Evolutionary conservation across 1,140 invertebrate species (phyloP), one percentile per base, ranked within the genome.

Genomic region (Eciton burchellii): DNA sequence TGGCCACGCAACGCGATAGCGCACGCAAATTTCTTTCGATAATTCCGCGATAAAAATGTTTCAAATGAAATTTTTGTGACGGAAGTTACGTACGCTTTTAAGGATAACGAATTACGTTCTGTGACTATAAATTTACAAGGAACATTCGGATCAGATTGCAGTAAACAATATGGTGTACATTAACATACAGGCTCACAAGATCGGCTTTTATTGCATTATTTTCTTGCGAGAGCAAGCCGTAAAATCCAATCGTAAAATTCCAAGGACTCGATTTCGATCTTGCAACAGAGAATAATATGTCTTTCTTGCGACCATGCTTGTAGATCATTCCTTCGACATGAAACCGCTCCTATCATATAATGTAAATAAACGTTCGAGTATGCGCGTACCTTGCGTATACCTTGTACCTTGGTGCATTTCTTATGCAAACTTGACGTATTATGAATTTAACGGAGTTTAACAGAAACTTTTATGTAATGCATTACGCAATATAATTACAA

Each of bases 341-440:
- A 9, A 35, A 49, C 29, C 8, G 3, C 4, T 41, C 35, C 3
- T 82, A 82, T 82, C 49, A 59, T 16, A 21, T 59, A 63, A 63
- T 5, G 79, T 35, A 65, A 82, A 82, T 70, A 74, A 11, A n/a
- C 2, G 47, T 24, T 26, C n/a, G 35, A 24, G 12, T n/a, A n/a
- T n/a, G n/a, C n/a, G n/a, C n/a, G n/a, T n/a, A n/a, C n/a, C n/a
- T n/a, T n/a, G n/a, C 21, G n/a, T 63, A 56, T 56, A 68, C 2
- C 26, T 57, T 54, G 54, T 59, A 45, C 45, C 41, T 29, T 35
- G 45, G 45, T 71, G 19, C 41, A 56, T 12, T 63, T 65, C 71
- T 74, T 62, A 45, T 52, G 21, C 41, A 66, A 65, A 41, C 47
- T 54, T 26, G 16, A 65, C n/a, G 2, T 19, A 54, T 35, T 19